phyloP scores from a whole-genome alignment of 37 sponge, comb jelly and placozoan species.

The Halisarca cf. caerulea region DNA sequence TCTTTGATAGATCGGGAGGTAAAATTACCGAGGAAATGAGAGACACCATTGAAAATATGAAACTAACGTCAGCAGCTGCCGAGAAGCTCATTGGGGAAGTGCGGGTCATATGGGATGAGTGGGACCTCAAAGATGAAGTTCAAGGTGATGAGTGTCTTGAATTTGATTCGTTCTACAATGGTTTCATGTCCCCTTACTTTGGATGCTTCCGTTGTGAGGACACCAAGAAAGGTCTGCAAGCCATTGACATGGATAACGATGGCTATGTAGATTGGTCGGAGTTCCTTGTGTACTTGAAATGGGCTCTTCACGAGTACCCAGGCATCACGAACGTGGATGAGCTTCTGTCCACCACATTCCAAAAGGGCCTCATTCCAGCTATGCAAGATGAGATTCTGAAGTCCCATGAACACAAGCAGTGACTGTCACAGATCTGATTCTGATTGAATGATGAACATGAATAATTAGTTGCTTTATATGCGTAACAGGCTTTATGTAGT shows the following conservation, averaged over 20 bases:
- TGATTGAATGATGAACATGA: no score
- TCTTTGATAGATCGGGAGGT: conserved; percentile 51
- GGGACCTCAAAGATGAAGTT: neutral
- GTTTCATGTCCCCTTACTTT: conserved; percentile 10
- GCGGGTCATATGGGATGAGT: conserved; percentile 12
- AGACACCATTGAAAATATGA: neutral
- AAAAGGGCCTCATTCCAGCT: conserved; percentile 36
- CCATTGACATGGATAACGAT: conserved; percentile 20
- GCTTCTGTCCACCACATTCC: conserved; percentile 31
- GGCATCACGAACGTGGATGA: neutral
- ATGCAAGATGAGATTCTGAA: conserved; percentile 31
- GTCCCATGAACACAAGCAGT: neutral
- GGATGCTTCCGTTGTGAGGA: neutral
- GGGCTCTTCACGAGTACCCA: conserved; percentile 40
- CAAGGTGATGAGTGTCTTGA: conserved; percentile 7
- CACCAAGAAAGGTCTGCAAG: neutral
- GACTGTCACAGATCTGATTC: no score
- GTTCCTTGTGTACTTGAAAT: conserved; percentile 28
- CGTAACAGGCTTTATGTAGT: no score
- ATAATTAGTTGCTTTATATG: no score
- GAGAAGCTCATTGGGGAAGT: neutral
- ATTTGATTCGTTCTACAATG: conserved; percentile 14
- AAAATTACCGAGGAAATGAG: neutral
- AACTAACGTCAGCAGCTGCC: neutral
- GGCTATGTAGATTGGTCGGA: conserved; percentile 26